Evolutionary conservation across 2,888 invertebrate species (phyloP).

Genomic region (Encarsia formosa): DNA sequence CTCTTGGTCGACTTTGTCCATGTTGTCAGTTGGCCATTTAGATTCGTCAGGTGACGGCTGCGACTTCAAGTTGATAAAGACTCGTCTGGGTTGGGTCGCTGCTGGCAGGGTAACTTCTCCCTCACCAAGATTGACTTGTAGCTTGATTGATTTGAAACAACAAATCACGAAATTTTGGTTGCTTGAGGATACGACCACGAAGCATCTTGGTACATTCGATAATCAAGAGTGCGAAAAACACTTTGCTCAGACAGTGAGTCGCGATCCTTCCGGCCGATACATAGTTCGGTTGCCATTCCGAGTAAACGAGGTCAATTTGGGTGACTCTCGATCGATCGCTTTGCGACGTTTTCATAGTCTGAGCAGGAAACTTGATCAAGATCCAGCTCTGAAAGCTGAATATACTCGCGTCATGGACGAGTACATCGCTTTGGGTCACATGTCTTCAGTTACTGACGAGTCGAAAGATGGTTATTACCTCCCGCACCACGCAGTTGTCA

Average conservation of each 20-base stretch:
- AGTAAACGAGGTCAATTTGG: slow-evolving; percentile 1
- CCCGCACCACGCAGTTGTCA: slow-evolving; percentile 7
- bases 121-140: no score
- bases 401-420: slow-evolving; percentile 4
- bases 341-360: slow-evolving; percentile 10
- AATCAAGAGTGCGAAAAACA: slow-evolving; percentile 25
- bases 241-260: slow-evolving; percentile 12
- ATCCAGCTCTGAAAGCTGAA: slow-evolving; percentile 7
- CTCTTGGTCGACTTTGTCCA: no score
- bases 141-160: no score
- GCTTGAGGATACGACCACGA: no score
- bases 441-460: background rate
- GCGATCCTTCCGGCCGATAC: slow-evolving; percentile 26
- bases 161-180: no score
- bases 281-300: slow-evolving; percentile 27
- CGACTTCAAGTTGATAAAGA: no score
- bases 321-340: slow-evolving; percentile 14
- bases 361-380: slow-evolving; percentile 15
- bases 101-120: no score
- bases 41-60: no score
- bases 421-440: slow-evolving; percentile 10
- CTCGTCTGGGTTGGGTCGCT: no score
- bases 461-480: slow-evolving; percentile 9
- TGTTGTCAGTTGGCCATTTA: no score
- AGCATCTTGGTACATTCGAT: no score